Evolutionary conservation across 2,888 invertebrate species (phyloP).

Genomic region (Coenonympha glycerion): DNA sequence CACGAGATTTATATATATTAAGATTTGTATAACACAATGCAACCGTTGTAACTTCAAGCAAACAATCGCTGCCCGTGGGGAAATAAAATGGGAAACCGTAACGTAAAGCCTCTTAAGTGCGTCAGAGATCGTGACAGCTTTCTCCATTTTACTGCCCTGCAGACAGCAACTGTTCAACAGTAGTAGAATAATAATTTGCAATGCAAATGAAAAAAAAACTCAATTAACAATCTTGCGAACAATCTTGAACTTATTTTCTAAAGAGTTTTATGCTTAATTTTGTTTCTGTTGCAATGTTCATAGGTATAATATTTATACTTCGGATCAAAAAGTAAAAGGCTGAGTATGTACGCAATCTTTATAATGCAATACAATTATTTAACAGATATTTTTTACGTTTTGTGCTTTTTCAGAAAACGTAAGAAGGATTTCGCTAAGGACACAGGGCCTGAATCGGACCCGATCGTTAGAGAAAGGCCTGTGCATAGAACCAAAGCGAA

Average conservation of each 20-base stretch:
- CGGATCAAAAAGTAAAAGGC: constrained; percentile 13
- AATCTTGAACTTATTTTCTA: neutral
- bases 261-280: neutral
- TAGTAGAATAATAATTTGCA: no score
- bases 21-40: no score
- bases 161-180: no score
- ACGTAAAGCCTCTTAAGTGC: no score
- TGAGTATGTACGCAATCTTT: constrained; percentile 16
- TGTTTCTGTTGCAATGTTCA: neutral
- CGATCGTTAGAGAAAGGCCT: constrained; percentile 48
- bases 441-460: constrained; percentile 45
- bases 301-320: constrained; percentile 1
- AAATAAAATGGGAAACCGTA: no score
- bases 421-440: constrained; percentile 62
- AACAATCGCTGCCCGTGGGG: no score
- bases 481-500: constrained; percentile 56
- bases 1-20: no score
- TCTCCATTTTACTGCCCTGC: neutral
- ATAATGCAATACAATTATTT: neutral
- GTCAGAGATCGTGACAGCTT: no score
- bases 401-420: constrained; percentile 54
- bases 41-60: no score
- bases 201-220: neutral
- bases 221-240: neutral
- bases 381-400: neutral